These are phyloP conservation scores for Aphaenogaster ashmeadi DNA, from an alignment of 1,140 invertebrate genomes.

Conservation along the genomic window DNA sequence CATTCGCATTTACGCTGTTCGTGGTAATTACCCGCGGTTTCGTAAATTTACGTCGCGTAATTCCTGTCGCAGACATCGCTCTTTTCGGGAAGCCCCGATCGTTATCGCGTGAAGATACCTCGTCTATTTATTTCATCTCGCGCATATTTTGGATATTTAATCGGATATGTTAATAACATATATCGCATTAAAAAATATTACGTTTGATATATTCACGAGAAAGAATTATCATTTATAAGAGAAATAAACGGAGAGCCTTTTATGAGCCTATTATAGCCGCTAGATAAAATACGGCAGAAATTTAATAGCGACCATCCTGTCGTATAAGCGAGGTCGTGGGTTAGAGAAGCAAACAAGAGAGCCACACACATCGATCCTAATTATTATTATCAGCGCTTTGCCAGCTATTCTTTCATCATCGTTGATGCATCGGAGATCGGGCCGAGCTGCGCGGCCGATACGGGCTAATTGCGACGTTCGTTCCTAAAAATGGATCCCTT, in stretches of 20 bases:
- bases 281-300: constrained; percentile 56
- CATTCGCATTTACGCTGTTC: background rate
- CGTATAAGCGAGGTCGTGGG: constrained; percentile 59
- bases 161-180: constrained; percentile 7
- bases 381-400: constrained; percentile 72
- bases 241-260: background rate
- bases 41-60: constrained; percentile 26
- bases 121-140: background rate
- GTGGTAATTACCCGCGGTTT: constrained; percentile 5
- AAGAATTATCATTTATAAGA: too few species aligned
- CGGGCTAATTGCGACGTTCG: constrained; percentile 53
- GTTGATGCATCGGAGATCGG: constrained; percentile 66
- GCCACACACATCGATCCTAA: constrained; percentile 72
- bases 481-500: constrained; percentile 63
- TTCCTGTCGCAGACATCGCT: background rate
- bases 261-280: constrained; percentile 65
- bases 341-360: constrained; percentile 75
- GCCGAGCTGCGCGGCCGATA: background rate
- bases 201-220: background rate
- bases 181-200: constrained; percentile 17
- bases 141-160: constrained; percentile 1
- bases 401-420: constrained; percentile 71
- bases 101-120: background rate
- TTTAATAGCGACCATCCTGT: constrained; percentile 59
- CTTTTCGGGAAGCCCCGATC: background rate